Percentiles rank a stretch among this genome's conserved stretches.
Evolutionary conservation across 2,797 vertebrate species (phyloP).

Genomic region (Heliangelus exortis): DNA sequence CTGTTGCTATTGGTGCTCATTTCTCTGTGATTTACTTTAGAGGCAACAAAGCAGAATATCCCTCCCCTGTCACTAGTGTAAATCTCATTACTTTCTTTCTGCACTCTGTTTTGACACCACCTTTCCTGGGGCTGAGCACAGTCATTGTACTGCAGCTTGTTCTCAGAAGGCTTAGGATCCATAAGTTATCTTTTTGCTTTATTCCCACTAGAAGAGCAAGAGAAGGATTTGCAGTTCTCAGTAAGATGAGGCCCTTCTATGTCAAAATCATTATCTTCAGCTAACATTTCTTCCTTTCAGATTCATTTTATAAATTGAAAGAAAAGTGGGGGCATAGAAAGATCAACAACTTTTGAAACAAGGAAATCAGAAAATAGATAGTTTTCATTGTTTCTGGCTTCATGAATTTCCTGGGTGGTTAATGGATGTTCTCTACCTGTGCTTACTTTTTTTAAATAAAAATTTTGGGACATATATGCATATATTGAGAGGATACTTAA

Average conservation of each 20-base stretch:
- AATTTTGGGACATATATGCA: conserved; percentile 11
- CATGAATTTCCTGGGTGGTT: conserved; percentile 11
- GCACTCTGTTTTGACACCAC: background rate
- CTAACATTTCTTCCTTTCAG: conserved; percentile 66
- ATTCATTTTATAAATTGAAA: conserved; percentile 63
- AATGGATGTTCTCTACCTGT: conserved; percentile 33
- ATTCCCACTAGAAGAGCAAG: conserved; percentile 53
- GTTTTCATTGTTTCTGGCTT: conserved; percentile 25
- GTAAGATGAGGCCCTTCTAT: conserved; percentile 57
- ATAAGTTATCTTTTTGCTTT: conserved; percentile 51
- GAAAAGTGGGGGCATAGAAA: conserved; percentile 62
- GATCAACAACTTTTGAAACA: conserved; percentile 68
- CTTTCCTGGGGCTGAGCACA: background rate
- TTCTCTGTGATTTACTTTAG: background rate
- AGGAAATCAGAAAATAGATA: conserved; percentile 47
- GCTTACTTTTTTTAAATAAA: conserved; percentile 48
- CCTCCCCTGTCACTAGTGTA: background rate
- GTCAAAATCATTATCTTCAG: conserved; percentile 72
- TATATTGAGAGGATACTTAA: background rate
- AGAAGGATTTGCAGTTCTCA: conserved; percentile 42
- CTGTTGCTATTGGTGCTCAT: background rate
- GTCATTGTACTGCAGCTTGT: conserved; percentile 15
- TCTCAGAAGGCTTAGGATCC: conserved; percentile 48
- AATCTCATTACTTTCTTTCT: conserved; percentile 6
- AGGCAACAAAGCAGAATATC: background rate